phyloP scores from a whole-genome alignment of 2,797 vertebrate genomes.

The Danio kyathit region DNA sequence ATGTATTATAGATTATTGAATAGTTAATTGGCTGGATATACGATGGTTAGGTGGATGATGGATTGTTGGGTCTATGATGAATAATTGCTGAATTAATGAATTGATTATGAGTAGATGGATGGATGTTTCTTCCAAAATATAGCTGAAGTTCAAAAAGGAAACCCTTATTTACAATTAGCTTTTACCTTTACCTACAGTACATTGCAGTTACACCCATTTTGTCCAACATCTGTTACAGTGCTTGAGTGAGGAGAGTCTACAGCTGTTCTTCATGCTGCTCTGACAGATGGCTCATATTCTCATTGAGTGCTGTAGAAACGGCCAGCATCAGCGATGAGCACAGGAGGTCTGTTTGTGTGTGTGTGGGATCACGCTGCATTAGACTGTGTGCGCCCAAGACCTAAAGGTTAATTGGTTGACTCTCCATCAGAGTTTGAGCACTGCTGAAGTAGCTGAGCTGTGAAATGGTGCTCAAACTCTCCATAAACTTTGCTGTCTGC shows the following conservation, averaged over 20 bases:
- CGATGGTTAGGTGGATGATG: too few relatives aligned
- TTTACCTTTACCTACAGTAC: too few relatives aligned
- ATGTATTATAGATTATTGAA: too few relatives aligned
- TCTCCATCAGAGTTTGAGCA: slow-evolving; percentile 58
- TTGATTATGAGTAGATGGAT: too few relatives aligned
- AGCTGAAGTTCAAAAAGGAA: too few relatives aligned
- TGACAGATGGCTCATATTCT: slow-evolving; percentile 11
- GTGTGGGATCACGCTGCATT: slow-evolving; percentile 25
- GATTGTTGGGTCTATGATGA: too few relatives aligned
- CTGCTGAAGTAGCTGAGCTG: slow-evolving; percentile 58
- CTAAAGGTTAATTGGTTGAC: slow-evolving; percentile 73
- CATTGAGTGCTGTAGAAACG: not conserved
- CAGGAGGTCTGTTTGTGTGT: not conserved
- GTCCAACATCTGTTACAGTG: not conserved
- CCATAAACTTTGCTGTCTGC: slow-evolving; percentile 47
- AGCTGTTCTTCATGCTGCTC: not conserved
- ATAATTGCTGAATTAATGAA: too few relatives aligned
- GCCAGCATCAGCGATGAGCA: slow-evolving; percentile 4
- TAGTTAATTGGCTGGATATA: too few relatives aligned
- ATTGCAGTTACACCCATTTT: not conserved
- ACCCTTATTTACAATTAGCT: too few relatives aligned
- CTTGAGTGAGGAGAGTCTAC: not conserved
- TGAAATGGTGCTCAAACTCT: slow-evolving; percentile 65
- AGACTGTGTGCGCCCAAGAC: slow-evolving; percentile 50
- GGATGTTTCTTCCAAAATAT: too few relatives aligned